Conservation (phyloP, 2,888 invertebrate species). For the Caenorhabditis angaria region DNA sequence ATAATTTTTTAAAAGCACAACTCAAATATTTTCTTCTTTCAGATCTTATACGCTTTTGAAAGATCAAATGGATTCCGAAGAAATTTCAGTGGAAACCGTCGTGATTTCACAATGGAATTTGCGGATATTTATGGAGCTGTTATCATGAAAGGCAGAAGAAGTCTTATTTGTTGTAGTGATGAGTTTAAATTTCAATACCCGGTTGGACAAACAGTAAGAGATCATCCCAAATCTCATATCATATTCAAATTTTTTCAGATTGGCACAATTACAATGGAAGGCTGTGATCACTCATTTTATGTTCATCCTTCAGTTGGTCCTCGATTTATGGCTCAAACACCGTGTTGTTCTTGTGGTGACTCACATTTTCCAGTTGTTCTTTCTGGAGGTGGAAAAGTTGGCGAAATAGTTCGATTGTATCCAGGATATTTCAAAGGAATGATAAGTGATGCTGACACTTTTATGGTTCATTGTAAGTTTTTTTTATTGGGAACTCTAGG, state of each 20-base stretch:
- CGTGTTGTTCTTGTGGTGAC: constrained; percentile 15
- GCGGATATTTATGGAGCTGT: constrained; percentile 13
- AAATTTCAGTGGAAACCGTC: background rate
- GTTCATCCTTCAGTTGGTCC: constrained; percentile 17
- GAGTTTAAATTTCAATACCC: no score
- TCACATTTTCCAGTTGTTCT: constrained; percentile 14
- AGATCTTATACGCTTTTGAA: constrained; percentile 26
- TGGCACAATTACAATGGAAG: constrained; percentile 10
- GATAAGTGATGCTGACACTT: constrained; percentile 22
- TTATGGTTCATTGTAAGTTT: constrained; percentile 26
- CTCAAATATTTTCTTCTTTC: background rate
- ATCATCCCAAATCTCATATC: no score
- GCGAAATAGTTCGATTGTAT: constrained; percentile 21
- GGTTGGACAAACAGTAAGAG: no score
- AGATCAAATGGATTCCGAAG: constrained; percentile 11
- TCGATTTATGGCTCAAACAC: constrained; percentile 17
- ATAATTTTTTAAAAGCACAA: background rate
- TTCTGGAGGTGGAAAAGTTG: constrained; percentile 19
- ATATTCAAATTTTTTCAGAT: no score
- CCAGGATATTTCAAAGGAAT: constrained; percentile 11
- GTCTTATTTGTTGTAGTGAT: no score
- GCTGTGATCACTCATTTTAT: background rate
- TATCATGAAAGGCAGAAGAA: background rate
- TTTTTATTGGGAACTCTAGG: background rate
- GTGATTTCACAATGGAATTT: constrained; percentile 18